Percentiles rank a stretch among this genome's conserved stretches.
Evolutionary conservation across 1,140 invertebrate genomes (phyloP).

Genomic region (Anoplolepis gracilipes): DNA sequence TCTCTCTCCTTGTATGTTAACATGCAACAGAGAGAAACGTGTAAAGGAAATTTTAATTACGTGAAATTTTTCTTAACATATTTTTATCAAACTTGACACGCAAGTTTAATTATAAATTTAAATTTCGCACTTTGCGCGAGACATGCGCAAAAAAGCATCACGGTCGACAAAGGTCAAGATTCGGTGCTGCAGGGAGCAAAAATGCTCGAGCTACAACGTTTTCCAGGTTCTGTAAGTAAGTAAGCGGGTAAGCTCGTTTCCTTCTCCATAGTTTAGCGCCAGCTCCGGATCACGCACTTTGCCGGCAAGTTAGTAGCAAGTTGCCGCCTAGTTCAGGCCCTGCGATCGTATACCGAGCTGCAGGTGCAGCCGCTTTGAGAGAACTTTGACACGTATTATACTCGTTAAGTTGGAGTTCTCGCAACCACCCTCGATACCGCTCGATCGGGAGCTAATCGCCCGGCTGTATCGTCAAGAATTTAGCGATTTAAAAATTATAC

Average conservation of each 20-base stretch:
- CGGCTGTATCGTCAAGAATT: background rate
- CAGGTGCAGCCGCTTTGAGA: conserved; percentile 68
- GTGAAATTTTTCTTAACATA: too few species aligned
- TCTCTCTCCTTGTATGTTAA: too few species aligned
- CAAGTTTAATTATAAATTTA: too few species aligned
- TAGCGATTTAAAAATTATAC: background rate
- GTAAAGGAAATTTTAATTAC: too few species aligned
- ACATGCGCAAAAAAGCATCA: too few species aligned
- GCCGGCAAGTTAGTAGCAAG: conserved; percentile 69
- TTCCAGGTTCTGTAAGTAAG: conserved; percentile 34
- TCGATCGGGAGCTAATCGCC: conserved; percentile 64
- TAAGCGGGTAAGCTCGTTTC: conserved; percentile 55
- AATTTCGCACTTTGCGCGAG: background rate
- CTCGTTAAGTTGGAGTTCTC: conserved; percentile 75
- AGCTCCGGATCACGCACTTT: conserved; percentile 74
- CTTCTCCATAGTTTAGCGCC: conserved; percentile 58
- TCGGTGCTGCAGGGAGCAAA: background rate
- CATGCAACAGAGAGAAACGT: too few species aligned
- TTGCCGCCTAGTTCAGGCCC: conserved; percentile 68
- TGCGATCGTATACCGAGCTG: conserved; percentile 64
- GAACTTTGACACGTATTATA: conserved; percentile 80
- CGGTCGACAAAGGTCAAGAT: background rate
- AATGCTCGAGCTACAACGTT: conserved; percentile 6
- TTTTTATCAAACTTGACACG: too few species aligned
- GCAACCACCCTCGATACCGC: conserved; percentile 56